Percentiles rank a stretch among this genome's conserved stretches.
These are phyloP conservation scores for Limonius californicus DNA, from an alignment of 1,140 invertebrate genomes.

Conservation along the genomic window DNA sequence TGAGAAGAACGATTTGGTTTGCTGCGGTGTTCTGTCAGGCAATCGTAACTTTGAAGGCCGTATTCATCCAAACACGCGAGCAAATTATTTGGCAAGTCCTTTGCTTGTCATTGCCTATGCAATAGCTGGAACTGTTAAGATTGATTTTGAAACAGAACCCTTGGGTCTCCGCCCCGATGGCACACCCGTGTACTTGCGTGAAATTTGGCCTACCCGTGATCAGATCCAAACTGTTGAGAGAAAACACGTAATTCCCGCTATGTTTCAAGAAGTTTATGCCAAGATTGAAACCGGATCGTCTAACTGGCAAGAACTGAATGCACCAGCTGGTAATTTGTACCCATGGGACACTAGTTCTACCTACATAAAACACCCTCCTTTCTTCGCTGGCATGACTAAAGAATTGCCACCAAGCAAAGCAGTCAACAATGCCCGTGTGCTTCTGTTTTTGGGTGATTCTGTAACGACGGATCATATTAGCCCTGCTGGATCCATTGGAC, in stretches of 20 bases:
- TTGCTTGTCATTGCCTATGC: conserved; percentile 96
- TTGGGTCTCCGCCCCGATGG: conserved; percentile 68
- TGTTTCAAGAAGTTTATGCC: conserved; percentile 93
- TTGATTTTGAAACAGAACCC: conserved; percentile 80
- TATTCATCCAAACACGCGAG: conserved; percentile 92
- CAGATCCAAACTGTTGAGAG: conserved; percentile 91
- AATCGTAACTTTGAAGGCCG: conserved; percentile 98
- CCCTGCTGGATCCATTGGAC: conserved; percentile 94
- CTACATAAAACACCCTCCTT: conserved; percentile 96
- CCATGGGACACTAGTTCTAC: conserved; percentile 90
- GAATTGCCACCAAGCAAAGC: conserved; percentile 54
- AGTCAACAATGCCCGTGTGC: conserved; percentile 68
- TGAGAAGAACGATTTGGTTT: conserved; percentile 92
- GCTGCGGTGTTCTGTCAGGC: conserved; percentile 91
- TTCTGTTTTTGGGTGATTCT: conserved; percentile 89
- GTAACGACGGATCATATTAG: conserved; percentile 99
- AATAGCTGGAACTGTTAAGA: conserved; percentile 87
- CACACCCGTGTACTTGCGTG: conserved; percentile 73
- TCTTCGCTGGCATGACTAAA: conserved; percentile 73
- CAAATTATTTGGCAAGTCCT: conserved; percentile 95
- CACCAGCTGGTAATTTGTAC: conserved; percentile 81
- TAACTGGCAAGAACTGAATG: conserved; percentile 80
- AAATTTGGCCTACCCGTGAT: conserved; percentile 92
- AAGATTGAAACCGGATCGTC: conserved; percentile 82
- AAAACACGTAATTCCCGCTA: conserved; percentile 89